Percentiles rank a stretch among this genome's conserved stretches.
phyloP scores from a whole-genome alignment of 2,797 vertebrate species.

The Cyprinodon diabolis region DNA sequence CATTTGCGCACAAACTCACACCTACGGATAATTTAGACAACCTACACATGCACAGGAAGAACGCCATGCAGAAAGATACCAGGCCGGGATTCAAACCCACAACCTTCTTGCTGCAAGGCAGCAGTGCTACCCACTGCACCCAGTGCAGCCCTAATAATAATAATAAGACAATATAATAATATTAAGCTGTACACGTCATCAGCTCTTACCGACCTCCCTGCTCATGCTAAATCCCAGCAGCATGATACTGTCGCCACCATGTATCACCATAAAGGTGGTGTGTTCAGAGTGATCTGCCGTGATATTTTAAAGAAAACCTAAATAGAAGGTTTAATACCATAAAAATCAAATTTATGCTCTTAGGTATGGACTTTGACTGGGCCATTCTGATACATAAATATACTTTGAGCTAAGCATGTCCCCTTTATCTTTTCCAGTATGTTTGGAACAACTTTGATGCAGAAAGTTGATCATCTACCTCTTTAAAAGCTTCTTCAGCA shows the following conservation, averaged over 20 bases:
- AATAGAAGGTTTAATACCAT: neutral
- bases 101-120: too few relatives aligned
- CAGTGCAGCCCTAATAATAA: too few relatives aligned
- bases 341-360: neutral
- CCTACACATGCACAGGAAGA: too few relatives aligned
- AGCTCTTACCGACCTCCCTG: neutral
- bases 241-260: neutral
- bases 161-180: too few relatives aligned
- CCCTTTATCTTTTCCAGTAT: neutral
- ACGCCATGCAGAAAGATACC: too few relatives aligned
- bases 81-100: too few relatives aligned
- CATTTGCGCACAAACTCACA: too few relatives aligned
- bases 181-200: neutral
- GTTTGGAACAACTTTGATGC: neutral
- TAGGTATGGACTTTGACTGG: neutral
- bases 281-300: neutral
- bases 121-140: too few relatives aligned
- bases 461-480: neutral
- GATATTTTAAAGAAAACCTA: neutral
- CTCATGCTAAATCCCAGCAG: neutral
- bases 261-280: neutral
- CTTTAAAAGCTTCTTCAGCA: neutral
- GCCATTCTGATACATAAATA: neutral
- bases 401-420: neutral
- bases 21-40: too few relatives aligned